Conservation (phyloP, 2,888 invertebrate genomes). For the Synanthedon andrenaeformis region DNA sequence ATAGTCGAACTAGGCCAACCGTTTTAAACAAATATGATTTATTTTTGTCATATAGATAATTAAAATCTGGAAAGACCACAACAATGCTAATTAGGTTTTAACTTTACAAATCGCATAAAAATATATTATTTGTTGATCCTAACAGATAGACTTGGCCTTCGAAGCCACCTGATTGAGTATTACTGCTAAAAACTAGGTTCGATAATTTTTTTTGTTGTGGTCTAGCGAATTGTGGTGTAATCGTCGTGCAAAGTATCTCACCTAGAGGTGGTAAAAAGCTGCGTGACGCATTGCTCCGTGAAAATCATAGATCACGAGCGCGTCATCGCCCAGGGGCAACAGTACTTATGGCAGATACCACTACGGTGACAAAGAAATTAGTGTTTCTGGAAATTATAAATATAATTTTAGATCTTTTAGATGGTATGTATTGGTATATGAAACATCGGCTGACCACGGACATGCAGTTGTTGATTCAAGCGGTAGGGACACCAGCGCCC, state of each 20-base stretch:
- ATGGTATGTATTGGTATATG: too few relatives aligned
- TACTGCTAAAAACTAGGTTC: neutral
- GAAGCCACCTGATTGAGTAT: neutral
- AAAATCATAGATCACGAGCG: conserved; percentile 50
- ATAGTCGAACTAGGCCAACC: too few relatives aligned
- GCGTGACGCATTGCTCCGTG: conserved; percentile 29
- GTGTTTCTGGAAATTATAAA: neutral
- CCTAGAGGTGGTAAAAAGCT: conserved; percentile 57
- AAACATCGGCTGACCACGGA: too few relatives aligned
- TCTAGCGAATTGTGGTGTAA: conserved; percentile 15
- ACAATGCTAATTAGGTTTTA: too few relatives aligned
- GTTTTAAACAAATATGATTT: too few relatives aligned
- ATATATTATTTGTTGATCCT: too few relatives aligned
- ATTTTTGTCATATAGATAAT: too few relatives aligned
- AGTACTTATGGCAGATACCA: conserved; percentile 42
- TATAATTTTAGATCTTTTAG: too few relatives aligned
- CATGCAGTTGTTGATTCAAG: too few relatives aligned
- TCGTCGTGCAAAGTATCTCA: conserved; percentile 50
- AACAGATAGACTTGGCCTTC: neutral
- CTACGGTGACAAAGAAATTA: conserved; percentile 16
- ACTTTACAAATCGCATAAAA: too few relatives aligned
- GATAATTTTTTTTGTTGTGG: neutral
- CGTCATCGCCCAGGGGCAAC: conserved; percentile 27
- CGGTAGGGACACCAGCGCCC: too few relatives aligned
- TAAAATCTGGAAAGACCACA: too few relatives aligned